Evolutionary conservation across 1,140 invertebrate genomes (phyloP).

Genomic region (Melitaea cinxia): DNA sequence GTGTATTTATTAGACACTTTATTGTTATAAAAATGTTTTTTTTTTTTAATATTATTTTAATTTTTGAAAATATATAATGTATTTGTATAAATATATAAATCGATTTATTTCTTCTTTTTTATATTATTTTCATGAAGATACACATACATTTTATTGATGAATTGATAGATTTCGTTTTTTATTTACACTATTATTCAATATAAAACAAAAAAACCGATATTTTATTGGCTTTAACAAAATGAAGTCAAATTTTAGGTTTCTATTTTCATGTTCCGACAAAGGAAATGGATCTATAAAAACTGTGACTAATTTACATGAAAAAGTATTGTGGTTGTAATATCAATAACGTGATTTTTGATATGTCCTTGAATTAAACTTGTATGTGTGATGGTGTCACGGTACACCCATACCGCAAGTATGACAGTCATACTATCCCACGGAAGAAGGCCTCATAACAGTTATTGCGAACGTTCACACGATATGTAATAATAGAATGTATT

Average conservation of each 20-base stretch:
- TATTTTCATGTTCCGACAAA: background rate
- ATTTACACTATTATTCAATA: too few species aligned
- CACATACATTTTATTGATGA: too few species aligned
- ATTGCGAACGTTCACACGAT: constrained; percentile 8
- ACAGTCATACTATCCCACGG: constrained; percentile 16
- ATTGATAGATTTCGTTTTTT: too few species aligned
- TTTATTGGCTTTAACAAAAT: too few species aligned
- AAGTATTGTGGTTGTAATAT: constrained; percentile 5
- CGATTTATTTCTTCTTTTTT: too few species aligned
- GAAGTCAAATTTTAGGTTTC: background rate
- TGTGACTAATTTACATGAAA: background rate
- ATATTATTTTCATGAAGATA: too few species aligned
- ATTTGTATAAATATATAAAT: too few species aligned
- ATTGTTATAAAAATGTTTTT: background rate
- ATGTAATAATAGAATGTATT: too few species aligned
- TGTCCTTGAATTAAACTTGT: constrained; percentile 30
- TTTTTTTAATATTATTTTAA: too few species aligned
- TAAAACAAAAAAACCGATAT: too few species aligned
- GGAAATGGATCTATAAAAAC: background rate
- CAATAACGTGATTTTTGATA: background rate
- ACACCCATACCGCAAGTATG: background rate
- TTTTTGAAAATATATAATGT: too few species aligned
- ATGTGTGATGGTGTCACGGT: background rate
- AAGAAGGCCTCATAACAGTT: constrained; percentile 6
- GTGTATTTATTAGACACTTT: background rate